Conservation (phyloP, 2,888 invertebrate species). For the Andrena haemorrhoa region DNA sequence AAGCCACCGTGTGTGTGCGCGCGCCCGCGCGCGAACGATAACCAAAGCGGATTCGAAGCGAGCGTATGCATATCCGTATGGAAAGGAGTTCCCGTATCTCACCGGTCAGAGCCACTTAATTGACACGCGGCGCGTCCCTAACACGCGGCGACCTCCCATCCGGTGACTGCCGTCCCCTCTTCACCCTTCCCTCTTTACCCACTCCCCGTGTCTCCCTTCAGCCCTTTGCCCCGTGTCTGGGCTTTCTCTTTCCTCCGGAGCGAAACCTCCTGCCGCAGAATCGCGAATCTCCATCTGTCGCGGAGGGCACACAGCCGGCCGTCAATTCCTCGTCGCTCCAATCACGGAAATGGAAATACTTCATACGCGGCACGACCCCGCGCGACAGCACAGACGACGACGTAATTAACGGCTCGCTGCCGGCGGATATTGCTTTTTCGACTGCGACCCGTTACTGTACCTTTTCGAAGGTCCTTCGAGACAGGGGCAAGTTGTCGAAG, state of each 20-base stretch:
- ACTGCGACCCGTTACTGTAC: slow-evolving; percentile 50
- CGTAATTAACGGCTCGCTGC: slow-evolving; percentile 68
- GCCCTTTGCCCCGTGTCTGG: background rate
- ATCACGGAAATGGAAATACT: slow-evolving; percentile 76
- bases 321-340: slow-evolving; percentile 70
- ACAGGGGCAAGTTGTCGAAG: slow-evolving; percentile 47
- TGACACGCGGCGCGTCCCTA: slow-evolving; percentile 84
- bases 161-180: slow-evolving; percentile 46
- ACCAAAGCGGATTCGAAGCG: slow-evolving; percentile 59
- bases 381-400: slow-evolving; percentile 51
- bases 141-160: slow-evolving; percentile 84
- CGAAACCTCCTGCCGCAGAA: slow-evolving; percentile 64
- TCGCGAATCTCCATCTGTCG: slow-evolving; percentile 83
- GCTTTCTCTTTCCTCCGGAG: slow-evolving; percentile 47
- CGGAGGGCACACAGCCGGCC: slow-evolving; percentile 57
- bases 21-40: slow-evolving; percentile 53
- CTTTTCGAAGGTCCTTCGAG: slow-evolving; percentile 46
- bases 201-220: background rate
- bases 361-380: slow-evolving; percentile 57
- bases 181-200: background rate
- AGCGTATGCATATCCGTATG: slow-evolving; percentile 80
- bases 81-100: slow-evolving; percentile 84
- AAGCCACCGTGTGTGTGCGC: slow-evolving; percentile 35
- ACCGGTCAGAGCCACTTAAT: slow-evolving; percentile 84
- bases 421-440: slow-evolving; percentile 67